Evolutionary conservation across 2,888 invertebrate genomes (phyloP).

Genomic region (Scaptomyza parva): DNA sequence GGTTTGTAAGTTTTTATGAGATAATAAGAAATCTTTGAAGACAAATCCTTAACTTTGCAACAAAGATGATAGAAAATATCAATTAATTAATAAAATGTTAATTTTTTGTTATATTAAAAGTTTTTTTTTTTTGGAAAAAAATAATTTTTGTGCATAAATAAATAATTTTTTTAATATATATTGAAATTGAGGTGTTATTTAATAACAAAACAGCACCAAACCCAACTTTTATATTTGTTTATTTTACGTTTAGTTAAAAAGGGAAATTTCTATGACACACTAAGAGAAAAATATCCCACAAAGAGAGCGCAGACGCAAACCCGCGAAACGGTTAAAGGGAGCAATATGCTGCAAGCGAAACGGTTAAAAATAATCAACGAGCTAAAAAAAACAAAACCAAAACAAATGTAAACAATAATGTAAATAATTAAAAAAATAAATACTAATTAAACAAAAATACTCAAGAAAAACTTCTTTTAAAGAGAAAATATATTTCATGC

Average conservation of each 20-base stretch:
- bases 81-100: no score
- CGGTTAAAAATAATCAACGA: slow-evolving; percentile 46
- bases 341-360: slow-evolving; percentile 19
- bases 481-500: background rate
- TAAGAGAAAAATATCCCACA: slow-evolving; percentile 40
- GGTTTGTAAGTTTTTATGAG: background rate
- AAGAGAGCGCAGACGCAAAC: slow-evolving; percentile 58
- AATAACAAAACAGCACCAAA: background rate
- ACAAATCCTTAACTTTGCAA: background rate
- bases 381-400: slow-evolving; percentile 66
- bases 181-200: background rate
- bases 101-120: no score
- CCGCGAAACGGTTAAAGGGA: slow-evolving; percentile 55
- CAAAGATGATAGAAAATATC: no score
- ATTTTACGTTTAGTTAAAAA: background rate
- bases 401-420: slow-evolving; percentile 61
- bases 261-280: background rate
- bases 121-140: no score
- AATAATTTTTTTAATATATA: background rate
- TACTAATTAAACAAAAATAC: background rate
- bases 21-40: background rate
- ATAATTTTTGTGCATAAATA: no score
- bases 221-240: background rate
- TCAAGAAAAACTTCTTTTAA: background rate
- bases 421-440: background rate